Base-by-base conservation (phyloP, 2,888 invertebrate species). In the Drosophila helvetica region DNA sequence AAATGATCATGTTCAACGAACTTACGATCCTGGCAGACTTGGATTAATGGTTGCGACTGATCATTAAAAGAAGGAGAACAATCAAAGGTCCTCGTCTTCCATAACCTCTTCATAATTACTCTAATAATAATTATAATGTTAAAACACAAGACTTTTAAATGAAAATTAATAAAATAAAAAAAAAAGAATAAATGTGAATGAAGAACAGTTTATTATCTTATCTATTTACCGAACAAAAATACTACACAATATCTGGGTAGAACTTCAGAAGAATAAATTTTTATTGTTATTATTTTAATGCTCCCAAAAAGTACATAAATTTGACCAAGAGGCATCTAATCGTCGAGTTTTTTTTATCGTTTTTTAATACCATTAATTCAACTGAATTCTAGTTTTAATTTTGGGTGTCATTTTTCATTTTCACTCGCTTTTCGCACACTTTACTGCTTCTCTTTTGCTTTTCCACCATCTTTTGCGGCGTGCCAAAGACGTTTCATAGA, bases 281-380 rank as follows among this genome's bases (percentile, higher is more conserved):
- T 25, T 25, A 8, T 8, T 27, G 0, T 2, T 27, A 0, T 8
- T 7, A 8, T 2, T 27, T 27, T 27, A 27, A 27, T 27, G 6
- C 6, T 7, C 6, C 6, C 3, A 2, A 25, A 25, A 7, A 6
- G 6, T 1, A 25, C 6, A 25, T 6, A 27, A 27, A 1, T 6
- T 8, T 27, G 2, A n/a, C 15, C 15, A 38, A 38, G 7, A n/a
- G 6, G 15, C 38, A 38, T 38, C 6, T 15, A 7, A 15, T 15
- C 5, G 38, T 38, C 15, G 38, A 15, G 38, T 7, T 52, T 52
- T 50, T 42, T 52, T 59, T 19, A 8, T 5, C n/a, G 47, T 48
- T 64, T 63, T 61, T 67, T 84, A 73, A 77, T 79, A 68, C 73
- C 81, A 84, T 86, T 77, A 77, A 79, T 54, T 60, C 54, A 64